Base-by-base conservation (phyloP, 2,888 invertebrate species). In the Belgica antarctica region DNA sequence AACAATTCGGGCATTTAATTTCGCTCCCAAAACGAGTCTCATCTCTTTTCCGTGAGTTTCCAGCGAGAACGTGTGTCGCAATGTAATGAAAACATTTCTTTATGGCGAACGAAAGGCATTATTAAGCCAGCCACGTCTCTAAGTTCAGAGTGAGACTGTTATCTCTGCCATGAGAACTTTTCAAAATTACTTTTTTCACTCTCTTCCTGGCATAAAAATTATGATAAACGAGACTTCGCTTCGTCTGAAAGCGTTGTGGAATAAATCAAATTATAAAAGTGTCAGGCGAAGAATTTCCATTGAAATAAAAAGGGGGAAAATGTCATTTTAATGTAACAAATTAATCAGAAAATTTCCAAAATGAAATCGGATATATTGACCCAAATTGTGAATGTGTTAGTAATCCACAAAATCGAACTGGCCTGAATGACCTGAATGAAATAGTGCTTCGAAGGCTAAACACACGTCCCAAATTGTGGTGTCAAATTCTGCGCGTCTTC, bases 11-110 rank as follows among this genome's bases (percentile, higher is more conserved):
- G 3, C 41, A 52, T 52, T 52, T 52, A 52, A 52, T 7, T 2
- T 52, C 52, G 2, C 22, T 22, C 19, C 17, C 4, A 52, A 52
- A 22, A 52, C 17, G 22, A 12, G 52, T 22, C 22, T 52, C 52
- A n/a, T 7, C 52, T 22, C 22, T 52, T 7, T 17, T 7, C 52
- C 22, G 19, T 22, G 17, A 19, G 52, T 22, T 52, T 46, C 46
- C 4, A 15, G n/a, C 22, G 63, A 61, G 15, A 63, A 63, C 63
- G 63, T 63, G 63, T 63, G 63, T 63, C 63, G 63, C 63, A 63
- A 62, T 63, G 63, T 41, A 63, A 63, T 63, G 63, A 63, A 63
- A 36, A 36, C 27, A 61, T n/a, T n/a, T 52, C 22, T 52, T 52
- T 52, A 52, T 52, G 52, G 52, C 19, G 22, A 8, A 17, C 2